phyloP scores from a whole-genome alignment of 1,140 invertebrate species.

The Steinernema feltiae region DNA sequence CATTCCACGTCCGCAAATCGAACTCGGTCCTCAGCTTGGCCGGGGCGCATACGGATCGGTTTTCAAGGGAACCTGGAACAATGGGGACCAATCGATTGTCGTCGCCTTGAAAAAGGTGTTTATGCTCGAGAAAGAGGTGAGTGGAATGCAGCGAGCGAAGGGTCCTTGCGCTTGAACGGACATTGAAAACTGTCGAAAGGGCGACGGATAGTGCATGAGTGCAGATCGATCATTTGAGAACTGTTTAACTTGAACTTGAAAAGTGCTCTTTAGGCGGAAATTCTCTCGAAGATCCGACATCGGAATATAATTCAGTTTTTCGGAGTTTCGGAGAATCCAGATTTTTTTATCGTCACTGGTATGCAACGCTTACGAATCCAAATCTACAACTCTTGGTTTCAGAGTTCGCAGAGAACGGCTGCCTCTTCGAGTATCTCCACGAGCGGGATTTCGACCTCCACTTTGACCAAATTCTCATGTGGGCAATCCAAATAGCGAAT shows the following conservation, averaged over 20 bases:
- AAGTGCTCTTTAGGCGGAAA: constrained; percentile 39
- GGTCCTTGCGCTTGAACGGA: neutral
- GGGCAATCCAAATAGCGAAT: constrained; percentile 46
- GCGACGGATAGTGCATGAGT: too few relatives aligned
- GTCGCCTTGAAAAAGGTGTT: constrained; percentile 55
- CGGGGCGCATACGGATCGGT: constrained; percentile 29
- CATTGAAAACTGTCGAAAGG: neutral
- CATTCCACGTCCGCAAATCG: neutral
- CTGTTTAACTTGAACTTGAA: too few relatives aligned
- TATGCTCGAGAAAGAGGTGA: constrained; percentile 51
- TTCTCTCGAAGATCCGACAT: constrained; percentile 50
- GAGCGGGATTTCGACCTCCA: constrained; percentile 35
- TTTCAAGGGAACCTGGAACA: constrained; percentile 40
- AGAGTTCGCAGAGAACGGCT: constrained; percentile 50
- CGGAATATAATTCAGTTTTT: constrained; percentile 54
- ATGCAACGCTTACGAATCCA: constrained; percentile 9
- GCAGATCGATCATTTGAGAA: too few relatives aligned
- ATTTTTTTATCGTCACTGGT: constrained; percentile 53
- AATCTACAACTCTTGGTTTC: constrained; percentile 11
- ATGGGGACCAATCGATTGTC: constrained; percentile 9
- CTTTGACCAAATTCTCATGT: constrained; percentile 41
- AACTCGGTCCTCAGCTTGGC: neutral
- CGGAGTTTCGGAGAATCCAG: constrained; percentile 49
- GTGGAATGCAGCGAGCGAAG: neutral
- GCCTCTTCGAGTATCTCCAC: constrained; percentile 46